Base-by-base conservation (phyloP, 2,888 invertebrate genomes). In the Drosophila nigricruria region DNA sequence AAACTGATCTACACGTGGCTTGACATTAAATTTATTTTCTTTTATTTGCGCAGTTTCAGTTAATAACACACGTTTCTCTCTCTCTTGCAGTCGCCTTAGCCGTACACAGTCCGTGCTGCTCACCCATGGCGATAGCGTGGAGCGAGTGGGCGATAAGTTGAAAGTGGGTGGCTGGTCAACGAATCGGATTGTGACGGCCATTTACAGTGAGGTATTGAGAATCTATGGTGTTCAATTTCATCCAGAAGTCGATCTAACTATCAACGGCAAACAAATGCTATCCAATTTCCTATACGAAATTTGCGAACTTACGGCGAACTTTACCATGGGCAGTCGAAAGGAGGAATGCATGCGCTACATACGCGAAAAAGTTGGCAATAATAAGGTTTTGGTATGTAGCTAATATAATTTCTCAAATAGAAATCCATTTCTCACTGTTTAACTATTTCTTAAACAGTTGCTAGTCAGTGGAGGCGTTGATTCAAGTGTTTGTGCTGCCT, bases 221-320 rank as follows among this genome's bases (percentile, higher is more conserved):
- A 94, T 98, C 67, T 99, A 98, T 91, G 99, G 99, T 32, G 97
- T 99, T 73, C 99, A 99, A 94, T 99, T 99, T 93, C 99, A 99
- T 93, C 99, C 99, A 0, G 99, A 99, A 94, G 97, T 99, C 80
- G 99, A 99, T 92, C 95, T 99, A 88, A 98, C 99, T 0, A 95
- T 95, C 16, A 96, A 98, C 91, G 99, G 99, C 71, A 96, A 96
- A 93, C 94, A 95, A 90, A 99, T 99, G 96, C 93, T 99, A 89
- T 96, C 96, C 74, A 99, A 99, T 94, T 99, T 99, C 94, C 94
- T 99, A 80, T 98, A 96, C 92, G 97, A 97, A 90, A 95, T 99
- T 82, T 96, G 96, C 81, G 97, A 97, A 14, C 94, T 98, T 77
- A 95, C 96, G 70, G 97, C 98, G 64, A 96, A 95, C 84, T 99